phyloP scores from a whole-genome alignment of 2,797 vertebrate species.

The Betta splendens region DNA sequence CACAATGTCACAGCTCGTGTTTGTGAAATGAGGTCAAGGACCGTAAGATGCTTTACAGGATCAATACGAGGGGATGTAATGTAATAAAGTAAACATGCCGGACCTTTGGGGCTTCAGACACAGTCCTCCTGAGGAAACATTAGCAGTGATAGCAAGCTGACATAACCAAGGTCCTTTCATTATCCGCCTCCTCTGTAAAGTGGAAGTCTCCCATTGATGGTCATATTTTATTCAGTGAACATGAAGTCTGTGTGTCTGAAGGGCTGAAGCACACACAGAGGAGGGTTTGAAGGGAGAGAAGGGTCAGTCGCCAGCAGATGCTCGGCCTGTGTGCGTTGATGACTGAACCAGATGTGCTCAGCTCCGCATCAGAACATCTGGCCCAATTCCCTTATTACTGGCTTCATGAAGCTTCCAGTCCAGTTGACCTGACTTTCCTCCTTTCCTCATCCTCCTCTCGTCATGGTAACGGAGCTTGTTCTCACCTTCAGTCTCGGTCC shows the following conservation, averaged over 20 bases:
- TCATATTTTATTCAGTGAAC: constrained; percentile 31
- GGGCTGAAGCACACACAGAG: constrained; percentile 11
- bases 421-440: too few relatives aligned
- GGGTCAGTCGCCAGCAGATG: constrained; percentile 1
- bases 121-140: constrained; percentile 21
- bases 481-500: too few relatives aligned
- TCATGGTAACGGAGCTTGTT: too few relatives aligned
- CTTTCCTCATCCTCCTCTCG: too few relatives aligned
- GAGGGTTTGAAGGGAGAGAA: constrained; percentile 6
- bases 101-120: constrained; percentile 10
- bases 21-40: constrained; percentile 65
- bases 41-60: constrained; percentile 58
- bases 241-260: constrained; percentile 15
- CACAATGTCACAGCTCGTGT: constrained; percentile 60
- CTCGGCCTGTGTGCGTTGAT: constrained; percentile 34
- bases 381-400: constrained; percentile 45
- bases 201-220: constrained; percentile 8
- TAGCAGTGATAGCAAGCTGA: constrained; percentile 17
- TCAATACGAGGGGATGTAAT: constrained; percentile 55
- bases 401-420: constrained; percentile 43
- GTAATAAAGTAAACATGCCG: constrained; percentile 44
- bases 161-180: constrained; percentile 30
- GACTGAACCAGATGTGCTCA: constrained; percentile 48
- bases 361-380: constrained; percentile 46
- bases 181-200: constrained; percentile 19